phyloP scores from a whole-genome alignment of 2,113 vertebrate species.

The Lepidothrix coronata region DNA sequence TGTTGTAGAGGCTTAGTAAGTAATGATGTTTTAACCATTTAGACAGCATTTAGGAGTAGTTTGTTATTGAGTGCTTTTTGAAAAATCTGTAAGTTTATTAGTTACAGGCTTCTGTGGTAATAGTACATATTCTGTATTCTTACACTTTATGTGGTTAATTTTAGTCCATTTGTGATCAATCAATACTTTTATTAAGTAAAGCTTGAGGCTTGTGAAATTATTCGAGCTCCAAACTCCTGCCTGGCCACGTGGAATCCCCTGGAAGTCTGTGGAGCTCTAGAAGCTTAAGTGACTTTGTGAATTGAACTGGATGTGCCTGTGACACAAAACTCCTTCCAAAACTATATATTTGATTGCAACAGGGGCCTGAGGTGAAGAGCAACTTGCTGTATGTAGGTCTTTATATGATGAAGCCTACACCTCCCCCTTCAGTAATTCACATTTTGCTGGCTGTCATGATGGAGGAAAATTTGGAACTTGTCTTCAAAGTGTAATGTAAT shows the following conservation, averaged over 20 bases:
- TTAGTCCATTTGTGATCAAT: neutral
- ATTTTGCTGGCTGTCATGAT: neutral
- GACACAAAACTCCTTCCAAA: neutral
- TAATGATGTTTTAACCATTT: neutral
- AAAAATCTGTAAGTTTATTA: neutral
- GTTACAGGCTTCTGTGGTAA: neutral
- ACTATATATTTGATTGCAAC: fast-evolving
- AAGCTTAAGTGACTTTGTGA: neutral
- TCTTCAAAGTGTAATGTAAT: neutral
- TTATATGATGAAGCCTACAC: neutral
- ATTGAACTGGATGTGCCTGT: neutral
- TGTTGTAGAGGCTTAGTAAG: neutral
- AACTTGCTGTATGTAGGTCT: neutral
- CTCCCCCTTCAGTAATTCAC: neutral
- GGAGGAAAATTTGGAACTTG: neutral
- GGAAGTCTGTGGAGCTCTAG: neutral
- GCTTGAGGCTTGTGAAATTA: neutral
- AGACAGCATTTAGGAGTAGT: neutral
- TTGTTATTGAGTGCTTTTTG: neutral
- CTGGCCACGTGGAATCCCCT: neutral
- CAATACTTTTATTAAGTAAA: neutral
- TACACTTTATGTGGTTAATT: neutral
- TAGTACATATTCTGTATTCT: neutral
- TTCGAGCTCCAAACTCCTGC: neutral
- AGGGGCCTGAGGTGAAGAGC: neutral